Evolutionary conservation across 1,140 invertebrate species (phyloP), one percentile per base, ranked within the genome.

Genomic region (Bombus superbus): DNA sequence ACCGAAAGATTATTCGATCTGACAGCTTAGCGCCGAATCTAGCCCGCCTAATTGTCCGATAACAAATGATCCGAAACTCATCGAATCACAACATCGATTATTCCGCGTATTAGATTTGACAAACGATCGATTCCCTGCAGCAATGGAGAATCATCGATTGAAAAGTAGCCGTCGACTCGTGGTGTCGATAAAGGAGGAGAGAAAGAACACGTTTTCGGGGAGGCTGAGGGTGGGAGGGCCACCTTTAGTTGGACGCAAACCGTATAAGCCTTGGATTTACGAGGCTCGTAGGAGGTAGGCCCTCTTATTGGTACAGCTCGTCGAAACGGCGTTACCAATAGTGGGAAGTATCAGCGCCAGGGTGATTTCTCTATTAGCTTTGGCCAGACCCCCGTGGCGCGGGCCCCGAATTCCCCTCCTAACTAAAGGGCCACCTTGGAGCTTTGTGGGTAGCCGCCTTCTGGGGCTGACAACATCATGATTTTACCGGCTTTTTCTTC

Each of bases 331-430:
- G 91, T 90, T 87, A 91, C 59, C 81, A 90, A 91, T 90, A 88
- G 91, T 83, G 87, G 87, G 74, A 92, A 89, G 86, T 90, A 92
- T 93, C 89, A 92, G 81, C 90, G 87, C 86, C 87, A 87, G 71
- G 83, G 80, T 93, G 92, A 93, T 91, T 93, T 92, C 92, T 93
- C 89, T 92, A 93, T 93, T 93, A 93, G 88, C 83, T 91, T 83
- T 66, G 84, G 87, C 28, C 69, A 75, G 88, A 89, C 84, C 89
- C 92, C 92, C 86, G 86, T 88, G 86, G 91, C 81, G 92, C 72
- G 81, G 84, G 74, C 71, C 84, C 69, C 64, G 75, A 68, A 69
- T 77, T 74, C 78, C 73, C 57, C 83, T 83, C 35, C 18, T 73
- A 44, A 44, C 71, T 68, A 72, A 44, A 76, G 78, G 92, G 88